A percentile compares a stretch with the other conserved stretches of the same genome.
Conservation (phyloP, 2,113 vertebrate species). For the Willisornis vidua region DNA sequence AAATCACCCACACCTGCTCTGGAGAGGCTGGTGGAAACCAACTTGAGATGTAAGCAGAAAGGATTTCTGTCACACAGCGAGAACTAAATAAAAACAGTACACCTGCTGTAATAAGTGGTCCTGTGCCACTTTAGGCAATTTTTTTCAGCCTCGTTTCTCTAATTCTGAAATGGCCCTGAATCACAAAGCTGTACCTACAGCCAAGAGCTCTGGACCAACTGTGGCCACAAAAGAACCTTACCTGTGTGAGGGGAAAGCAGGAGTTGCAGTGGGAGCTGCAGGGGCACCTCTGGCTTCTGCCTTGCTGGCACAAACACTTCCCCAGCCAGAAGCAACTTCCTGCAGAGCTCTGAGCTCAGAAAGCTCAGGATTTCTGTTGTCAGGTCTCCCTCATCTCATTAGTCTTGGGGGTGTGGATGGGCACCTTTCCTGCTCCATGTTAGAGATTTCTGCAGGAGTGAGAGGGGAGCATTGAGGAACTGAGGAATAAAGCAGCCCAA, state of each 20-base stretch:
- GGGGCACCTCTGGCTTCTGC: background rate
- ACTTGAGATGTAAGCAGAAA: background rate
- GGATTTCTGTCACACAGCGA: background rate
- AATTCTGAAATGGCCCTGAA: background rate
- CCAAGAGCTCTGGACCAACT: background rate
- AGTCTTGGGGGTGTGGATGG: background rate
- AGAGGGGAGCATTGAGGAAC: background rate
- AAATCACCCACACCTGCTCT: conserved; percentile 25
- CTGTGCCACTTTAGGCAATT: background rate
- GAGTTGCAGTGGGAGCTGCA: background rate
- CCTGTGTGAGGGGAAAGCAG: background rate
- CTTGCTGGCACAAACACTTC: background rate
- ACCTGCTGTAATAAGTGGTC: background rate
- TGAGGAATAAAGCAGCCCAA: background rate
- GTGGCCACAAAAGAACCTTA: background rate
- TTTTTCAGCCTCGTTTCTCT: background rate
- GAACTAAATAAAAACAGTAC: background rate
- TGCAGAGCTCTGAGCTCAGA: background rate
- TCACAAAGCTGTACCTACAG: background rate
- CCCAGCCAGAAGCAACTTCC: background rate
- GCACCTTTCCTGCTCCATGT: background rate
- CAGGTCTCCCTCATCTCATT: background rate
- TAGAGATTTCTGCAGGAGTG: background rate
- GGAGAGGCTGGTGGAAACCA: background rate
- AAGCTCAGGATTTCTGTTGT: background rate